Evolutionary conservation across 2,888 invertebrate genomes (phyloP).

Genomic region (Ariolimax columbianus): DNA sequence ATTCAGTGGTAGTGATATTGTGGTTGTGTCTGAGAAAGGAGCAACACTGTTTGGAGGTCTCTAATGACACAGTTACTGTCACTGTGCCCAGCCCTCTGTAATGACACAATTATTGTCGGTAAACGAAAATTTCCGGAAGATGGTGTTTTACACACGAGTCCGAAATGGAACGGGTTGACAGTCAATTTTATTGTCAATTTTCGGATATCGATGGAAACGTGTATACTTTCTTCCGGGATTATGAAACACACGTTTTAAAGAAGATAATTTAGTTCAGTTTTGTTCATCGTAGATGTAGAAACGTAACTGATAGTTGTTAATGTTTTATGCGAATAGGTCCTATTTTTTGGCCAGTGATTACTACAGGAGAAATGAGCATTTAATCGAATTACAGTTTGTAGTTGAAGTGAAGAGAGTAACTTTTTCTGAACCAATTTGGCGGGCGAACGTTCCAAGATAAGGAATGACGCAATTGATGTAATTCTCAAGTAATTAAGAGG

Average conservation of each 20-base stretch:
- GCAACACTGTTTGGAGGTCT: neutral
- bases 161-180: neutral
- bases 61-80: neutral
- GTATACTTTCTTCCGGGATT: neutral
- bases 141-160: neutral
- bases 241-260: too few species aligned
- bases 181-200: slow-evolving; percentile 16
- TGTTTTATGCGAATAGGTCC: neutral
- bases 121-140: neutral
- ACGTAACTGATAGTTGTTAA: neutral
- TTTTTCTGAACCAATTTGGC: neutral
- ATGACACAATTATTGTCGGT: slow-evolving; percentile 36
- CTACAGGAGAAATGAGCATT: neutral
- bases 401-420: neutral
- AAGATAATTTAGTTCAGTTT: too few species aligned
- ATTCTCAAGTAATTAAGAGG: neutral
- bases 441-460: neutral
- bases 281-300: neutral
- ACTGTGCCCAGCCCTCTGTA: neutral
- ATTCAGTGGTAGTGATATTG: slow-evolving; percentile 8
- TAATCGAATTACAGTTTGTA: neutral
- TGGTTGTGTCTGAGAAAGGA: neutral
- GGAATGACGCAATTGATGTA: neutral
- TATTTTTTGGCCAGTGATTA: neutral
- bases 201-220: neutral